Conservation (phyloP, 2,888 invertebrate genomes). For the Thereva unica region DNA sequence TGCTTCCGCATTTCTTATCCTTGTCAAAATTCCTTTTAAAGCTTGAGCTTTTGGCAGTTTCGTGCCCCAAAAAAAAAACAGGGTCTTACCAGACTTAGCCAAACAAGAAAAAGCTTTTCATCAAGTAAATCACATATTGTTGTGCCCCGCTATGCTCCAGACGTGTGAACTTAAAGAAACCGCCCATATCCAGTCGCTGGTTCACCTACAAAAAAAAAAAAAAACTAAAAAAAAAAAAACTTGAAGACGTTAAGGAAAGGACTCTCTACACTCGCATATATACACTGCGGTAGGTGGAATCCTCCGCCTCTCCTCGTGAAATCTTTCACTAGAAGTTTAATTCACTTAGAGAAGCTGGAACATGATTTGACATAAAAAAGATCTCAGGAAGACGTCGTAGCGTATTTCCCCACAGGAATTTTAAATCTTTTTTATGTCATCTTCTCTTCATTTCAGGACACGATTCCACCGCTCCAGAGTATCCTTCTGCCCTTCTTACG, state of each 20-base stretch:
- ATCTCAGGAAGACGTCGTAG: constrained; percentile 20
- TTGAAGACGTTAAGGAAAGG: not conserved
- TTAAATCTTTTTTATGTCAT: constrained; percentile 29
- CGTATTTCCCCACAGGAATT: constrained; percentile 24
- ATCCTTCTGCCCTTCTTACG: too few species aligned
- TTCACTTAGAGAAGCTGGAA: constrained; percentile 27
- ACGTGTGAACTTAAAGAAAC: constrained; percentile 24
- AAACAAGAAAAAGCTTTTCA: constrained; percentile 28
- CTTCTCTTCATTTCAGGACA: constrained; percentile 18
- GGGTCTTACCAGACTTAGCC: not conserved
- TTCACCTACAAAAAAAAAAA: not conserved
- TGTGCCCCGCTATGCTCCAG: constrained; percentile 4
- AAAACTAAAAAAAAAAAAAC: constrained; percentile 24
- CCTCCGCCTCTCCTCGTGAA: constrained; percentile 4
- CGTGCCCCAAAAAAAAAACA: too few species aligned
- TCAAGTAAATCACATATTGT: constrained; percentile 15
- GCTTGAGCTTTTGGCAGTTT: too few species aligned
- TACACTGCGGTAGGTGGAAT: too few species aligned
- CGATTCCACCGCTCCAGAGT: constrained; percentile 7
- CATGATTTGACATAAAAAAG: constrained; percentile 31
- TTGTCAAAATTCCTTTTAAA: too few species aligned
- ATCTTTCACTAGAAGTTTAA: constrained; percentile 29
- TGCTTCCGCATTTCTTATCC: too few species aligned
- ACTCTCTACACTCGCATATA: too few species aligned
- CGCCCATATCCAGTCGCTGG: constrained; percentile 1